These are phyloP conservation scores for Bellardia pandia DNA, from an alignment of 2,888 invertebrate genomes.

Conservation along the genomic window DNA sequence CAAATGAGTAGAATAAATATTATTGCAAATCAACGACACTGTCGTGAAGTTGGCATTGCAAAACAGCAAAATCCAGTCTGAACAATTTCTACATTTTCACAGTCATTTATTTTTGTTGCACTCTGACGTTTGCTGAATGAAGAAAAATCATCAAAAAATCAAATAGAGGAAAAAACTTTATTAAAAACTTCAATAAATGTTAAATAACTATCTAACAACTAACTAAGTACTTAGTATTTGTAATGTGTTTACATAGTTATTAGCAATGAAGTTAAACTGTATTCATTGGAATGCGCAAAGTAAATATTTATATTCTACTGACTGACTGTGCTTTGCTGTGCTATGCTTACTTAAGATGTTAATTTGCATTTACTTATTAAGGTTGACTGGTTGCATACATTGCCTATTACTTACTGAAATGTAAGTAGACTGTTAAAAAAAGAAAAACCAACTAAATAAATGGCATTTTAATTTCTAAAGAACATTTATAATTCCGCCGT, in stretches of 20 bases:
- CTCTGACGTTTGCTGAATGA: neutral
- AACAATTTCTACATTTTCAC: conserved; percentile 12
- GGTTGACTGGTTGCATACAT: conserved; percentile 1
- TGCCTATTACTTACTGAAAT: neutral
- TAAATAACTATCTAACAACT: conserved; percentile 26
- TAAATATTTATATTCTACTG: neutral
- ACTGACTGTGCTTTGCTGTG: neutral
- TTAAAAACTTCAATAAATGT: conserved; percentile 46
- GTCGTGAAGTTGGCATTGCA: conserved; percentile 34
- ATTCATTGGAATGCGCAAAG: conserved; percentile 28
- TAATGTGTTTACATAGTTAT: conserved; percentile 48
- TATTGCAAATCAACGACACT: conserved; percentile 55
- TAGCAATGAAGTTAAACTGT: conserved; percentile 39
- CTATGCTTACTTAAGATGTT: conserved; percentile 1
- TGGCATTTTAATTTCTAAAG: neutral
- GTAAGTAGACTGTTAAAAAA: neutral
- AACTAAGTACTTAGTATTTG: conserved; percentile 10
- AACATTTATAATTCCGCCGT: neutral
- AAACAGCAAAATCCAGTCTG: conserved; percentile 26
- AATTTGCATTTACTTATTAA: conserved; percentile 28
- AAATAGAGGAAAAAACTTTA: conserved; percentile 17
- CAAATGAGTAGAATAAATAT: conserved; percentile 48
- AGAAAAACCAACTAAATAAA: neutral
- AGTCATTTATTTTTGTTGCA: conserved; percentile 9
- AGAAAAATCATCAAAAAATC: conserved; percentile 11